phyloP scores from a whole-genome alignment of 2,797 vertebrate genomes.

The Leptatherina wallacei region DNA sequence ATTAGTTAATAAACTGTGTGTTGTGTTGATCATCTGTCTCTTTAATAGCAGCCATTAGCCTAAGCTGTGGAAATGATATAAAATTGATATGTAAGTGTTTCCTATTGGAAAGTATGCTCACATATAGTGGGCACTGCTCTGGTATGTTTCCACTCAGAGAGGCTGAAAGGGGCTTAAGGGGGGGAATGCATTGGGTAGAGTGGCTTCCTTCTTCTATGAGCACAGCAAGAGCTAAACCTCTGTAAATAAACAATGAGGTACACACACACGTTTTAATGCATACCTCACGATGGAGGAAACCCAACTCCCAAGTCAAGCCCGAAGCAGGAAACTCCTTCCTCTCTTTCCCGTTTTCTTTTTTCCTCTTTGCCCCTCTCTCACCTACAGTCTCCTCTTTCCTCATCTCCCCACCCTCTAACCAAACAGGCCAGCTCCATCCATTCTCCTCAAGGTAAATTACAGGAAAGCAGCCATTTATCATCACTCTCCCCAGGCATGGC shows the following conservation, averaged over 20 bases:
- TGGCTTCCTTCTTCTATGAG: constrained; percentile 43
- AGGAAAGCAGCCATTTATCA: constrained; percentile 79
- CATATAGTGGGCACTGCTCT: constrained; percentile 25
- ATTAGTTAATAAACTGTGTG: constrained; percentile 81
- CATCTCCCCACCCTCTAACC: constrained; percentile 66
- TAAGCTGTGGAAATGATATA: constrained; percentile 36
- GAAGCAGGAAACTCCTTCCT: constrained; percentile 68
- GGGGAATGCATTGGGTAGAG: constrained; percentile 11
- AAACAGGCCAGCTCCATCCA: constrained; percentile 70
- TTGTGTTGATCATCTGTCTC: constrained; percentile 65
- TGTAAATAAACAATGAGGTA: constrained; percentile 75
- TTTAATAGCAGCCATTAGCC: constrained; percentile 32
- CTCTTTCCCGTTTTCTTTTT: constrained; percentile 7
- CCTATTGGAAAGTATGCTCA: constrained; percentile 46
- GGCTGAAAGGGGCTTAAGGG: constrained; percentile 30
- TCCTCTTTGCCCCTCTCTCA: constrained; percentile 8
- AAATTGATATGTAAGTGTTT: constrained; percentile 41
- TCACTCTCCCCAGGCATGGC: constrained; percentile 57
- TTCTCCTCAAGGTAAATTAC: constrained; percentile 72
- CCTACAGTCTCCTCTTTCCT: constrained; percentile 56
- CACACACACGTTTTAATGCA: constrained; percentile 46
- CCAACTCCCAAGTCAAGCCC: constrained; percentile 60
- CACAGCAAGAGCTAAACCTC: constrained; percentile 58
- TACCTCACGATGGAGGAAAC: constrained; percentile 68
- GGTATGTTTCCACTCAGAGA: constrained; percentile 66